phyloP scores from a whole-genome alignment of 2,797 vertebrate species.

The Melanotaenia parkinsoni region DNA sequence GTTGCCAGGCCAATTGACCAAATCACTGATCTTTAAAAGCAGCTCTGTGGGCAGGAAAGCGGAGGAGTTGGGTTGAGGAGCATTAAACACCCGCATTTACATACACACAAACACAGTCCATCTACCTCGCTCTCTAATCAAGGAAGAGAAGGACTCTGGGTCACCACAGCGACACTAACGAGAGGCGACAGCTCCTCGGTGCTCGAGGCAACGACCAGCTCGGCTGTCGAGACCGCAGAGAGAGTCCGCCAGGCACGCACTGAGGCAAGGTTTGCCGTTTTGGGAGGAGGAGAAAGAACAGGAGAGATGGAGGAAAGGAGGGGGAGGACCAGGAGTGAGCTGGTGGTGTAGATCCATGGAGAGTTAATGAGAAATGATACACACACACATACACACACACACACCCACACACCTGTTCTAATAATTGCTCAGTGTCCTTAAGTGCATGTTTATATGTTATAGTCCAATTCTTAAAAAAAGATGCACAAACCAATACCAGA shows the following conservation, averaged over 20 bases:
- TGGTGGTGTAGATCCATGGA: conserved; percentile 64
- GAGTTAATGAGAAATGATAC: conserved; percentile 54
- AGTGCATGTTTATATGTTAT: background rate
- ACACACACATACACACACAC: background rate
- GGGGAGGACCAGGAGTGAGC: conserved; percentile 48
- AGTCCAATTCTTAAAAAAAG: background rate
- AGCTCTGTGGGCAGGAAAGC: conserved; percentile 67
- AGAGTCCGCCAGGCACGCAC: conserved; percentile 86
- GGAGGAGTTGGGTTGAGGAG: conserved; percentile 27
- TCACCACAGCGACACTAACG: conserved; percentile 82
- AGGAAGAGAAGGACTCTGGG: conserved; percentile 81
- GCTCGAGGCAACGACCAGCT: conserved; percentile 87
- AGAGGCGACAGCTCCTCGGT: conserved; percentile 85
- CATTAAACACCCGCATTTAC: conserved; percentile 45
- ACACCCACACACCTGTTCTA: conserved; percentile 14
- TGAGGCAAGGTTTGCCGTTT: conserved; percentile 83
- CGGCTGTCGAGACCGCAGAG: conserved; percentile 83
- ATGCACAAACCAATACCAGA: conserved; percentile 19
- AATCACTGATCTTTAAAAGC: conserved; percentile 88
- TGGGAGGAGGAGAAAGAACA: conserved; percentile 60
- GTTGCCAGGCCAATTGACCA: conserved; percentile 85
- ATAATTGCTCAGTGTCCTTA: conserved; percentile 31
- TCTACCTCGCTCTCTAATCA: conserved; percentile 83
- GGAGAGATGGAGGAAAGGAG: conserved; percentile 25
- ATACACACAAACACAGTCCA: conserved; percentile 39